phyloP scores from a whole-genome alignment of 2,888 invertebrate species.

The Sarcophaga rosellei region DNA sequence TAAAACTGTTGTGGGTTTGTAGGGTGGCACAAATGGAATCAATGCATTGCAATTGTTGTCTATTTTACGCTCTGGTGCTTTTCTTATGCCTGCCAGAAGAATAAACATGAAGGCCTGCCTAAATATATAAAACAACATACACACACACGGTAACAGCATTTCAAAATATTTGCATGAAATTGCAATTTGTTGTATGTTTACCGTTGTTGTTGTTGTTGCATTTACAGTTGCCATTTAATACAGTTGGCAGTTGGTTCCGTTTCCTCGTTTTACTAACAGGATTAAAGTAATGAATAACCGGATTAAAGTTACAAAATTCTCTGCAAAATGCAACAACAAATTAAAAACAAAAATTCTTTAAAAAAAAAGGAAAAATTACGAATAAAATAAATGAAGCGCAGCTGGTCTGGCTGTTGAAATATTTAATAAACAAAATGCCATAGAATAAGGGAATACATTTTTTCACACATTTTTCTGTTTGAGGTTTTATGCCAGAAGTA shows the following conservation, averaged over 20 bases:
- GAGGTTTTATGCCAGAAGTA: background rate
- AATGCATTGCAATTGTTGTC: slow-evolving; percentile 3
- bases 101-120: background rate
- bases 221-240: background rate
- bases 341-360: background rate
- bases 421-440: slow-evolving; percentile 10
- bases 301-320: slow-evolving; percentile 50
- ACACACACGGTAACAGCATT: slow-evolving; percentile 3
- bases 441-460: background rate
- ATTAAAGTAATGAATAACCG: slow-evolving; percentile 62
- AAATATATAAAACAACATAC: background rate
- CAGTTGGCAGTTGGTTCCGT: slow-evolving; percentile 30
- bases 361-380: background rate
- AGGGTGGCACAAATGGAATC: background rate
- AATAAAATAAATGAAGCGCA: slow-evolving; percentile 39
- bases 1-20: background rate
- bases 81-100: background rate
- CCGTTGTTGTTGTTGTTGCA: background rate
- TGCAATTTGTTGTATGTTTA: slow-evolving; percentile 52
- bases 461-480: background rate
- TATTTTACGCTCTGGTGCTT: slow-evolving; percentile 27
- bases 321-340: slow-evolving; percentile 37
- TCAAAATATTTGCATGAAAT: slow-evolving; percentile 42
- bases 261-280: slow-evolving; percentile 49
- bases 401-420: slow-evolving; percentile 44